Percentiles rank a stretch among this genome's conserved stretches.
These are phyloP conservation scores for Neodiprion lecontei DNA, from an alignment of 1,140 invertebrate genomes.

Conservation along the genomic window DNA sequence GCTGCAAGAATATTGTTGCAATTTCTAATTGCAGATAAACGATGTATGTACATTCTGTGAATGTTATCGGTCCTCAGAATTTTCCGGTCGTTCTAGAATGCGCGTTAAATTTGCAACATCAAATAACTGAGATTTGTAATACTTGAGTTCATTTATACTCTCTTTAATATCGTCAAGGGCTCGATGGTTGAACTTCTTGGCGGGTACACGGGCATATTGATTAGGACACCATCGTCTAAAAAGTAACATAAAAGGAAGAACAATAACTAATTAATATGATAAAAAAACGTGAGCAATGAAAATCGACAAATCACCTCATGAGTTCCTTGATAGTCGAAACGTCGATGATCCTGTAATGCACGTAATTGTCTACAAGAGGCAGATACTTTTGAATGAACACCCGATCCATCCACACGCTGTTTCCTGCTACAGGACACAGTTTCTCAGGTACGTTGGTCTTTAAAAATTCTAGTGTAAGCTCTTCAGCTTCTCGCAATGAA, in stretches of 20 bases:
- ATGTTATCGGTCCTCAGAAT: too few relatives aligned
- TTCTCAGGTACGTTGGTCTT: slow-evolving; percentile 70
- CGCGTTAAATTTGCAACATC: neutral
- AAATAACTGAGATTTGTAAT: slow-evolving; percentile 71
- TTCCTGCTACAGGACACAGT: slow-evolving; percentile 82
- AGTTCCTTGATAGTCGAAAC: slow-evolving; percentile 91
- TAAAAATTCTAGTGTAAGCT: slow-evolving; percentile 77
- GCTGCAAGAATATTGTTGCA: too few relatives aligned
- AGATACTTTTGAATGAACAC: slow-evolving; percentile 80
- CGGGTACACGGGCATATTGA: slow-evolving; percentile 64
- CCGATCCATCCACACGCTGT: slow-evolving; percentile 87
- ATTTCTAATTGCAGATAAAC: too few relatives aligned
- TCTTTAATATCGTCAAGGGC: slow-evolving; percentile 86
- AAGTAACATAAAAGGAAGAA: slow-evolving; percentile 32
- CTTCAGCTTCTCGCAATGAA: slow-evolving; percentile 72
- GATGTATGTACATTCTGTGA: too few relatives aligned
- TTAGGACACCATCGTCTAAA: slow-evolving; percentile 76
- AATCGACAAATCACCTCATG: slow-evolving; percentile 54
- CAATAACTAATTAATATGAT: slow-evolving; percentile 24
- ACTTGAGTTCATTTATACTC: slow-evolving; percentile 83
- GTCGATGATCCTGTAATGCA: slow-evolving; percentile 95
- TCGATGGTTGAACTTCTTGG: slow-evolving; percentile 75
- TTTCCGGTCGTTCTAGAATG: too few relatives aligned
- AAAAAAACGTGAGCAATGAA: slow-evolving; percentile 3
- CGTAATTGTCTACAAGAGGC: slow-evolving; percentile 76